Percentiles rank a stretch among this genome's conserved stretches.
Conservation (phyloP, 2,797 vertebrate species). For the Clamator glandarius region DNA sequence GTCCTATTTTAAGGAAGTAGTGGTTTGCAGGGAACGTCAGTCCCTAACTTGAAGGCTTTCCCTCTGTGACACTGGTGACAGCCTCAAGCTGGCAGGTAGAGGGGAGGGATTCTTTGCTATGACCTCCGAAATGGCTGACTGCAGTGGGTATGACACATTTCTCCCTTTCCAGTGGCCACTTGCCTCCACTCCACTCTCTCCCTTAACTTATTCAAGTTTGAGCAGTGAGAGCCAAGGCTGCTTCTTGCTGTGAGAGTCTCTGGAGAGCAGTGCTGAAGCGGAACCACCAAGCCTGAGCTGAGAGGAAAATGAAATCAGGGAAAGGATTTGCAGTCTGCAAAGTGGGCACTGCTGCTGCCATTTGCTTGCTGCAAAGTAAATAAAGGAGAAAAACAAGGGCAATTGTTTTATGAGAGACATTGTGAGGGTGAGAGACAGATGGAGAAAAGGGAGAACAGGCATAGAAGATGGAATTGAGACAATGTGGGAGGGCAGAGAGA, state of each 20-base stretch:
- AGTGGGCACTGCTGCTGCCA: neutral
- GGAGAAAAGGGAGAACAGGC: neutral
- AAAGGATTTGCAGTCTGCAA: neutral
- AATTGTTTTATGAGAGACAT: neutral
- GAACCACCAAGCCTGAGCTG: conserved; percentile 15
- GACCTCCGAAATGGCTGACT: conserved; percentile 43
- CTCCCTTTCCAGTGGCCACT: neutral
- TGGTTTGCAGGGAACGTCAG: neutral
- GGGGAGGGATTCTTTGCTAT: neutral
- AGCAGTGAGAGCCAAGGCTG: neutral
- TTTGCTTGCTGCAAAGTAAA: neutral
- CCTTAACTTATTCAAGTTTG: conserved; percentile 1
- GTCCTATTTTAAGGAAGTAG: conserved; percentile 9
- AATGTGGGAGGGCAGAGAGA: neutral
- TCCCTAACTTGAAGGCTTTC: neutral
- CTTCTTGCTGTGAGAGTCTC: conserved; percentile 42
- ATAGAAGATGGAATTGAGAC: neutral
- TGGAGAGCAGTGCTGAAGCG: conserved; percentile 28
- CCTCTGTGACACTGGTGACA: neutral
- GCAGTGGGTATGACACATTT: neutral
- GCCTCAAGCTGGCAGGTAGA: neutral
- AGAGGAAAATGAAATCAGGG: conserved; percentile 31
- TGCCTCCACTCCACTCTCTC: neutral
- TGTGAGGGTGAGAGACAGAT: neutral
- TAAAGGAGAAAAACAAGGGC: conserved; percentile 33